Base-by-base conservation (phyloP, 2,888 invertebrate species). In the Nomada flava region DNA sequence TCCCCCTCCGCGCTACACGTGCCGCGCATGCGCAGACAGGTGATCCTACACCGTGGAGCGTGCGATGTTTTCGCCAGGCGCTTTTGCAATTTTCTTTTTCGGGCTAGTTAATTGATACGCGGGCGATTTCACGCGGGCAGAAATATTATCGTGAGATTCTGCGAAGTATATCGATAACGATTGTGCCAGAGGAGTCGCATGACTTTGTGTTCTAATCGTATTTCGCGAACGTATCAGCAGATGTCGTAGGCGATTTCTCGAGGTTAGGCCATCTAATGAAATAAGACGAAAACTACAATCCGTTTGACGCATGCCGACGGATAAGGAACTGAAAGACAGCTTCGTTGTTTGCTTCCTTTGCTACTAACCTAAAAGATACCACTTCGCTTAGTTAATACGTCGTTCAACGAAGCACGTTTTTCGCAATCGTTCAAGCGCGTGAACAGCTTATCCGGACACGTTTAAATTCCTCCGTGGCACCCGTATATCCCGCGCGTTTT, bases 161-260 rank as follows among this genome's bases (percentile, higher is more conserved):
- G 23, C 13, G 26, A 42, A 20, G 50, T 52, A 47, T n/a, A 47
- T 15, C 13, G 70, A 65, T 60, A 59, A 18, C 47, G 29, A 47
- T 55, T 55, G 20, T 20, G 20, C 18, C 20, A 15, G 20, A 15
- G 26, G 15, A 11, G 47, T 47, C 62, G 26, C 53, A 50, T 60
- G 60, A 53, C 52, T 59, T 26, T 78, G 59, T 60, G 52, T 47
- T 52, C 55, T 65, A 53, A n/a, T 50, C 13, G 15, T 20, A 50
- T 71, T 55, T 80, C 44, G 11, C 15, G 2, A 65, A 62, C 7
- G 20, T 44, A 62, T 60, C 60, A 15, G 42, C 50, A 79, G 79
- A 78, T 79, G 79, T 55, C 79, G 79, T 53, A 13, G 15, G 11
- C 29, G 42, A 72, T 64, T 11, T 53, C 72, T 13, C 52, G 18